These are phyloP conservation scores for Diaperis boleti DNA, from an alignment of 2,888 invertebrate genomes.

Conservation along the genomic window DNA sequence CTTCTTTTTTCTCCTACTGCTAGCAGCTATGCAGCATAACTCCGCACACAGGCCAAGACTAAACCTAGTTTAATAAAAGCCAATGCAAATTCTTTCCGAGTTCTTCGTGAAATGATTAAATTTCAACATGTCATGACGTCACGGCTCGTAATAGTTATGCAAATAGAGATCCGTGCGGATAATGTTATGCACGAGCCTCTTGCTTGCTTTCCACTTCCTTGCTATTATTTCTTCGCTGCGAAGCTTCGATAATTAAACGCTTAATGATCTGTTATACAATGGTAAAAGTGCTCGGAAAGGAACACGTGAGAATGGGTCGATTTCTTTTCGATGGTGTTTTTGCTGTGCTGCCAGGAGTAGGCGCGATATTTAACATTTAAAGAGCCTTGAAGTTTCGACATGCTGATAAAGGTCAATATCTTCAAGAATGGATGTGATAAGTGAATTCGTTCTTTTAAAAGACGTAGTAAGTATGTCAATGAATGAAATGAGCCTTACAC, in stretches of 20 bases:
- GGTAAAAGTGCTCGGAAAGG: constrained; percentile 29
- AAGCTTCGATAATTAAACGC: constrained; percentile 15
- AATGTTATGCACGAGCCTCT: constrained; percentile 28
- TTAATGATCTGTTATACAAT: constrained; percentile 31
- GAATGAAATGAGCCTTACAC: too few relatives aligned
- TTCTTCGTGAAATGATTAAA: constrained; percentile 22
- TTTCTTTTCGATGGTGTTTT: background rate
- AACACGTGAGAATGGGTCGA: constrained; percentile 23
- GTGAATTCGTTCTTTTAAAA: too few relatives aligned
- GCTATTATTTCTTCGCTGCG: constrained; percentile 7
- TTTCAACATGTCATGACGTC: constrained; percentile 25
- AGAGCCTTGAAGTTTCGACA: background rate
- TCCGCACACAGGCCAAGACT: background rate
- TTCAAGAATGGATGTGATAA: too few relatives aligned
- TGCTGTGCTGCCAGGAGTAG: background rate
- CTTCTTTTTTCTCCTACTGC: background rate
- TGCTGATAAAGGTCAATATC: too few relatives aligned
- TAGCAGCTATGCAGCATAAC: constrained; percentile 13
- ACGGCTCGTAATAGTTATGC: constrained; percentile 11
- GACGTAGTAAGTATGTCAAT: too few relatives aligned
- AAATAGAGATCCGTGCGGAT: constrained; percentile 8
- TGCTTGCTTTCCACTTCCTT: constrained; percentile 24
- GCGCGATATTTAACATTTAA: background rate
- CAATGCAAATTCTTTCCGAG: constrained; percentile 1
- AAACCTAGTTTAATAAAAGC: constrained; percentile 3